Conservation (phyloP, 2,888 invertebrate genomes). For the Diplazon laetatorius region DNA sequence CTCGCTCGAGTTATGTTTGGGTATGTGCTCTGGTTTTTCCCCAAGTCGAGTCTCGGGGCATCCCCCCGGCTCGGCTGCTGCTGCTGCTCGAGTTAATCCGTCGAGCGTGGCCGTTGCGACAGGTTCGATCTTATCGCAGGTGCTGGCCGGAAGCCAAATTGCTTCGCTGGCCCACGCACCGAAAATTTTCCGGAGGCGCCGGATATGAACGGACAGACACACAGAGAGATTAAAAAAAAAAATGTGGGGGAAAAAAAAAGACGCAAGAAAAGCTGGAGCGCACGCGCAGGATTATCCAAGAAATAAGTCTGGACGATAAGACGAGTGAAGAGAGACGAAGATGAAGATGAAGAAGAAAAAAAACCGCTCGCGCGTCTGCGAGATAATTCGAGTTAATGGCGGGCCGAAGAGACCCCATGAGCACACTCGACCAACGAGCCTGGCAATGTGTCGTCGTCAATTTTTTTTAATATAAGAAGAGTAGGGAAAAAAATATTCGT, state of each 20-base stretch:
- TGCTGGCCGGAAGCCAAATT: constrained; percentile 16
- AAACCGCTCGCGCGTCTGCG: constrained; percentile 5
- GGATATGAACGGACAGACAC: too few species aligned
- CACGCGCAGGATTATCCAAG: constrained; percentile 2
- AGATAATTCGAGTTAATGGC: not conserved
- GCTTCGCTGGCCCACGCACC: not conserved
- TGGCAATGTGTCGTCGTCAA: constrained; percentile 52
- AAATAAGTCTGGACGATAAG: constrained; percentile 28
- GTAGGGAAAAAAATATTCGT: too few species aligned
- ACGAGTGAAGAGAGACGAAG: constrained; percentile 31
- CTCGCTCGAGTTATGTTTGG: constrained; percentile 38
- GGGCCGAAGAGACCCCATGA: constrained; percentile 3
- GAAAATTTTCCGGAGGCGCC: not conserved
- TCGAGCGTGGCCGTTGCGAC: constrained; percentile 29
- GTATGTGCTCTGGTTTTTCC: constrained; percentile 59
- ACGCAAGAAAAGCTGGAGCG: not conserved
- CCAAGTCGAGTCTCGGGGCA: constrained; percentile 52
- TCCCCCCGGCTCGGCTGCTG: too few species aligned
- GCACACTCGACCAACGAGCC: constrained; percentile 2
- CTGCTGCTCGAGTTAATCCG: constrained; percentile 48
- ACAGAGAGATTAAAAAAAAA: too few species aligned
- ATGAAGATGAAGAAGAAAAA: too few species aligned
- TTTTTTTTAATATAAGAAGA: too few species aligned
- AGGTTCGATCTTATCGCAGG: constrained; percentile 52
- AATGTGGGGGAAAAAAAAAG: not conserved